Evolutionary conservation across 2,113 vertebrate genomes (phyloP), one percentile per base, ranked within the genome.

Genomic region (Ptychochromis oligacanthus): DNA sequence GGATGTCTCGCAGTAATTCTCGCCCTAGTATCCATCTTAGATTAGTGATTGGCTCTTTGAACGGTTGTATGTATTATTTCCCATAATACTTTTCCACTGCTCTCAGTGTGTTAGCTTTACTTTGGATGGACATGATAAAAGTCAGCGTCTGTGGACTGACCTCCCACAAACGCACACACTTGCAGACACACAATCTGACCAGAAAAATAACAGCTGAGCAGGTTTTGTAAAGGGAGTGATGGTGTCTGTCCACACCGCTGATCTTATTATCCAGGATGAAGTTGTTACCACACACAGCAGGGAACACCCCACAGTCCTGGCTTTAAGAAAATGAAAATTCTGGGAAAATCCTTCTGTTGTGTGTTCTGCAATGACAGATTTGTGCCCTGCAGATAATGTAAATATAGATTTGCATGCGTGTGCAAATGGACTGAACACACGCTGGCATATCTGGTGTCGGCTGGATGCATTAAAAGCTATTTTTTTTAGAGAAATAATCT

Each of bases 121-220:
- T 91, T 88, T 91, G 88, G 89, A 92, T 11, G 2, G 55, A 84
- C 67, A 78, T 88, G 49, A 90, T 64, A 77, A 24, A 76, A 61
- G 61, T 82, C 67, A 20, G 36, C 1, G 24, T 43, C 74, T 54
- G 77, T 22, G 24, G 38, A 70, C 70, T 43, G 58, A 89, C 72
- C 74, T 72, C 83, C 57, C 49, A 55, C 70, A 62, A 34, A 72
- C 0, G 1, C 17, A 4, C 43, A 7, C 52, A 40, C 36, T 61
- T n/a, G 5, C 76, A 75, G 9, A 86, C 38, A 11, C 74, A 79
- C 76, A 65, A 46, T 4, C 15, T 1, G 75, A 15, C 15, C 77
- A 28, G 6, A 49, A 57, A 54, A 79, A 86, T 52, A 88, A 78
- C 72, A 87, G 54, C 81, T 6, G 82, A 77, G 78, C 22, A 38